phyloP scores from a whole-genome alignment of 2,797 vertebrate species.

The Glyptemys insculpta region DNA sequence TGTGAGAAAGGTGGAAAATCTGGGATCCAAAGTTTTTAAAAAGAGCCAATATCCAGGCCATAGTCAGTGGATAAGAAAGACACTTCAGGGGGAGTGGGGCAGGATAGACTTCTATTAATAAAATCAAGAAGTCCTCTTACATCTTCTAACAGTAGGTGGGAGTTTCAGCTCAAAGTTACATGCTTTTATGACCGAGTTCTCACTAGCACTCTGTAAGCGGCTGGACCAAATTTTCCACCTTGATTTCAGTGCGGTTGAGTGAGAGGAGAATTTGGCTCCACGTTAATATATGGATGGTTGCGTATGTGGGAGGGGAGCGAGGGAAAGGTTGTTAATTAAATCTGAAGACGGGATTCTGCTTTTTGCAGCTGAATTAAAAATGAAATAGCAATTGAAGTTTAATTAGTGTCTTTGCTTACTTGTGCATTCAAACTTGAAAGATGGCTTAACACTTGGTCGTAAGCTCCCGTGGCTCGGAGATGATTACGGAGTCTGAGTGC shows the following conservation, averaged over 20 bases:
- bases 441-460: conserved; percentile 81
- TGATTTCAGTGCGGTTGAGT: conserved; percentile 26
- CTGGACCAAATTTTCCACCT: conserved; percentile 29
- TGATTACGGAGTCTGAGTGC: conserved; percentile 75
- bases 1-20: neutral
- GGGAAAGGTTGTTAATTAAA: conserved; percentile 81
- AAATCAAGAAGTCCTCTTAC: neutral
- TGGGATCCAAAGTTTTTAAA: neutral
- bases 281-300: conserved; percentile 72
- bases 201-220: conserved; percentile 38
- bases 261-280: conserved; percentile 63
- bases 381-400: conserved; percentile 84
- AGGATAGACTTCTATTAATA: neutral
- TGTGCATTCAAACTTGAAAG: conserved; percentile 81
- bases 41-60: neutral
- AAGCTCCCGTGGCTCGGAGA: conserved; percentile 77
- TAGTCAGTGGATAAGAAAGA: neutral
- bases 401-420: conserved; percentile 83
- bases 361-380: conserved; percentile 83
- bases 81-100: neutral
- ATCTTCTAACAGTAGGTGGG: conserved; percentile 13
- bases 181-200: conserved; percentile 18
- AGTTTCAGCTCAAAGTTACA: conserved; percentile 29
- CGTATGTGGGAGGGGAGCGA: conserved; percentile 59
- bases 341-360: conserved; percentile 79